phyloP scores from a whole-genome alignment of 2,113 vertebrate species.

The Xenus cinereus region DNA sequence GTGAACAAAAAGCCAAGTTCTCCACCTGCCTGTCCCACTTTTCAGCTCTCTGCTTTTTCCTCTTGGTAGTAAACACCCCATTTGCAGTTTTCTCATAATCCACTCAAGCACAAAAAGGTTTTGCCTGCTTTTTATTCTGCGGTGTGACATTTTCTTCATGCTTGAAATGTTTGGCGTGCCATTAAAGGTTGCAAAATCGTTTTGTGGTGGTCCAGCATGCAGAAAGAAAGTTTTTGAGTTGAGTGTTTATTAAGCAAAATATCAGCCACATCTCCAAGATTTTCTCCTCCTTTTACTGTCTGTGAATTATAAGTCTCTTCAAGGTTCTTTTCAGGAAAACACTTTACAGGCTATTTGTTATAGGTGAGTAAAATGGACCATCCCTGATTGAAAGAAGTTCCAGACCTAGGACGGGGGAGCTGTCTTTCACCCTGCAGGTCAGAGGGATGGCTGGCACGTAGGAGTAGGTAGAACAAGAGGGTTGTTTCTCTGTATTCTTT shows the following conservation, averaged over 20 bases:
- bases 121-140: slow-evolving; percentile 14
- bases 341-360: background rate
- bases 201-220: background rate
- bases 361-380: background rate
- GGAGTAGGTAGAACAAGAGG: background rate
- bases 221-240: slow-evolving; percentile 10
- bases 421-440: background rate
- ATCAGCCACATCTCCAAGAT: background rate
- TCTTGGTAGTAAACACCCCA: background rate
- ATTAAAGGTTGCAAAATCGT: background rate
- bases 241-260: background rate
- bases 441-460: background rate
- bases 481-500: background rate
- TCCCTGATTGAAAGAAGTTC: background rate
- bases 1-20: background rate
- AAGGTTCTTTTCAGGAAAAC: slow-evolving; percentile 1
- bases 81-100: slow-evolving; percentile 19
- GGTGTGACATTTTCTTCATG: slow-evolving; percentile 23
- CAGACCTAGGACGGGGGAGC: background rate
- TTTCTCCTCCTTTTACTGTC: background rate
- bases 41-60: background rate
- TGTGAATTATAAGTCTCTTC: background rate
- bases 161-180: slow-evolving; percentile 10
- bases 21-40: background rate
- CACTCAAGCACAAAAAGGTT: slow-evolving; percentile 3